Evolutionary conservation across 2,797 vertebrate genomes (phyloP), one percentile per base, ranked within the genome.

Genomic region (Setipinna tenuifilis): DNA sequence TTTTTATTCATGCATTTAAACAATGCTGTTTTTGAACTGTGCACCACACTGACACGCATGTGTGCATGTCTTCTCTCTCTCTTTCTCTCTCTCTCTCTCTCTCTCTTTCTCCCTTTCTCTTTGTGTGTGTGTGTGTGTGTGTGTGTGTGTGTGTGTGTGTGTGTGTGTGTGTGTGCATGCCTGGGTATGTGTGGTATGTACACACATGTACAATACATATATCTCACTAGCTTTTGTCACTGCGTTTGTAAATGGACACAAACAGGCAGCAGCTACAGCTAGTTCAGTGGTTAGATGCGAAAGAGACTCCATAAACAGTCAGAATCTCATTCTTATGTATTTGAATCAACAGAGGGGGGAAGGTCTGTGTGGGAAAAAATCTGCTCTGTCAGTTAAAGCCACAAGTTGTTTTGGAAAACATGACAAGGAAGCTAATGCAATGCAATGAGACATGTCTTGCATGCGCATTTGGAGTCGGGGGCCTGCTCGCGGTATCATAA

Each of bases 351-450:
- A 78, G 12, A 44, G 7, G 71, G 35, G 35, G 28, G 71, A 78
- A 41, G 5, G 17, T 41, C 19, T 21, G 31, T 78, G 35, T 21
- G 35, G 7, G 44, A 17, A 17, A 31, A 44, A 44, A 78, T 78
- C 71, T 44, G 71, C 31, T 78, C 71, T 44, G 71, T 78, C 71
- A 78, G 31, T 21, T 9, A 44, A 28, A 78, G 71, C 71, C 71
- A 78, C 71, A 78, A 44, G 35, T 78, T 44, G 71, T 78, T 78
- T 88, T 89, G 2, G 87, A 83, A 83, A 88, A 85, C 88, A 82
- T 86, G 87, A 88, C 89, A 89, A 83, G 89, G 87, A 88, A 90
- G 91, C 87, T 91, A 90, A 93, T 93, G 90, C 89, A 92, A 92
- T 86, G 84, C 88, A 88, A 92, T 88, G 86, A 88, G 90, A 89